These are phyloP conservation scores for Rhinopomastus cyanomelas DNA, from an alignment of 2,113 vertebrate genomes.

Conservation along the genomic window DNA sequence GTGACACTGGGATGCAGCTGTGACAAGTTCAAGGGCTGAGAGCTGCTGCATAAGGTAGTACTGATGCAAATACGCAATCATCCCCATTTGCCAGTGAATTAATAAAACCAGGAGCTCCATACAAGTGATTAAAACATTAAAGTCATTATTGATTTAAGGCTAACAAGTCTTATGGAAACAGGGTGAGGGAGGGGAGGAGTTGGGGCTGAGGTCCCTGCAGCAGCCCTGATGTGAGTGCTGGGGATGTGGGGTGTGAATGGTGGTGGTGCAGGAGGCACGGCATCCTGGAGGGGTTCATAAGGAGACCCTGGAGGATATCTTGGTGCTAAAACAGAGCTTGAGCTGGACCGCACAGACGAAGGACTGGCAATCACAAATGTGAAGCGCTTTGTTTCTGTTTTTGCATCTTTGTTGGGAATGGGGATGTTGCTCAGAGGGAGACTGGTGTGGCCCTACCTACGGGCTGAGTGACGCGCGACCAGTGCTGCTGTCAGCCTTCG, in stretches of 20 bases:
- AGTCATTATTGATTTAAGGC: background rate
- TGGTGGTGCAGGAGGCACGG: accelerated
- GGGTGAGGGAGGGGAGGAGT: background rate
- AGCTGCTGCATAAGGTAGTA: background rate
- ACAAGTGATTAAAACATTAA: background rate
- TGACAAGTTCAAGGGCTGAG: background rate
- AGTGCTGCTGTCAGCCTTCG: background rate
- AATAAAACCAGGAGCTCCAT: background rate
- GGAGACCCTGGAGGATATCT: background rate
- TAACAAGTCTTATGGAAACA: background rate
- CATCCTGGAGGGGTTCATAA: background rate
- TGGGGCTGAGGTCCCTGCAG: background rate
- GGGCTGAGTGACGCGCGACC: background rate
- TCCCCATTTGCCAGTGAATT: background rate
- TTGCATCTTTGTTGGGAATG: accelerated
- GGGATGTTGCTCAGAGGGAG: background rate
- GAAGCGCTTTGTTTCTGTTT: background rate
- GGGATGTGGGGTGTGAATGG: background rate
- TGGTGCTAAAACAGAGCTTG: background rate
- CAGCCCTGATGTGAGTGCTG: accelerated
- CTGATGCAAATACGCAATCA: background rate
- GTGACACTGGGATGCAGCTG: background rate
- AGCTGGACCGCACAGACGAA: accelerated
- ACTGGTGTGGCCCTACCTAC: accelerated
- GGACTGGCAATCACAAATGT: background rate